Evolutionary conservation across 2,797 vertebrate genomes (phyloP).

Genomic region (Danio aesculapii): DNA sequence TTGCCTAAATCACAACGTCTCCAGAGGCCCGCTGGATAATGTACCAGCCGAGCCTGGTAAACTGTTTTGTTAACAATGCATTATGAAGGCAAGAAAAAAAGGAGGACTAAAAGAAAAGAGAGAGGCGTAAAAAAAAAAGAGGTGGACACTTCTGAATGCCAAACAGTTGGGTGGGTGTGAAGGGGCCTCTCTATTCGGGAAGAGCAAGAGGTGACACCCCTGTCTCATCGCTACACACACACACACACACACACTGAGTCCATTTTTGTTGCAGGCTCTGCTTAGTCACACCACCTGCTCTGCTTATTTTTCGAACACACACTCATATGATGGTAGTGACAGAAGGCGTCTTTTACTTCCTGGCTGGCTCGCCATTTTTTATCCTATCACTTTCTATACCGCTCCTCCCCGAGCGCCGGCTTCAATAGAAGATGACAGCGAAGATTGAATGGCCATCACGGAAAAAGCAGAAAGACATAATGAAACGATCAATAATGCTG

Average conservation of each 20-base stretch:
- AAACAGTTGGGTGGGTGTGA: conserved; percentile 99
- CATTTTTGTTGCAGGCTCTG: conserved; percentile 85
- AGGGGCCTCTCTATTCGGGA: conserved; percentile 83
- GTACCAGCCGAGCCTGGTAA: conserved; percentile 90
- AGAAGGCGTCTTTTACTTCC: conserved; percentile 50
- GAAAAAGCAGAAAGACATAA: conserved; percentile 79
- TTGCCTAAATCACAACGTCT: conserved; percentile 82
- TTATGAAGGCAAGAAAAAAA: conserved; percentile 82
- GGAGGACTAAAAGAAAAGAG: conserved; percentile 71
- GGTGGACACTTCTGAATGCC: conserved; percentile 83
- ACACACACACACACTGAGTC: conserved; percentile 63
- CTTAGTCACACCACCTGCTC: conserved; percentile 99
- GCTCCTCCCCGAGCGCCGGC: conserved; percentile 79
- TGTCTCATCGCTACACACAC: conserved; percentile 47
- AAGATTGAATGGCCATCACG: conserved; percentile 52
- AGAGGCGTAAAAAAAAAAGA: conserved; percentile 45
- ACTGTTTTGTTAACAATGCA: conserved; percentile 97
- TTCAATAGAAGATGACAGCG: conserved; percentile 81
- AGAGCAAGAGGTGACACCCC: conserved; percentile 83
- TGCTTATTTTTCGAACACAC: conserved; percentile 85
- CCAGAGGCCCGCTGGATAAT: conserved; percentile 82
- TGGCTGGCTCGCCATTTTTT: conserved; percentile 1
- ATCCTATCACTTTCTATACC: conserved; percentile 62
- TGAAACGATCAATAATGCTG: conserved; percentile 91
- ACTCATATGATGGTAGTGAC: conserved; percentile 49